phyloP scores from a whole-genome alignment of 30 jellyfish, hydroid and myxozoan genomes.

The Aurelia aurita region DNA sequence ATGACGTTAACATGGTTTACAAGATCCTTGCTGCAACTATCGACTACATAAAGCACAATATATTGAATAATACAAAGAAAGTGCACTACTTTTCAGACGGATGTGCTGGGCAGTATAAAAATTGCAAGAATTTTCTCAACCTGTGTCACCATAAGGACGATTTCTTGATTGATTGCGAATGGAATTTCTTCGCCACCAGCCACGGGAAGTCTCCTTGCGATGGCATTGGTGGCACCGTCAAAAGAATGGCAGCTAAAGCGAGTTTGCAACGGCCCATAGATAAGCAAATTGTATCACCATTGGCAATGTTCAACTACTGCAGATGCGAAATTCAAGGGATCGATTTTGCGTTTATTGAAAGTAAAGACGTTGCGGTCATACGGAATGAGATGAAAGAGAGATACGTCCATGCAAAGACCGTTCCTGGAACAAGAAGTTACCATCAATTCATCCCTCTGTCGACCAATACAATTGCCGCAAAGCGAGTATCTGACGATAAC shows the following conservation, averaged over 20 bases:
- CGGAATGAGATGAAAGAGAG: conserved; percentile 11
- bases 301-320: conserved; percentile 34
- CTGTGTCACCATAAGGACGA: conserved; percentile 66
- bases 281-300: conserved; percentile 17
- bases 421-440: conserved; percentile 68
- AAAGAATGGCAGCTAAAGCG: conserved; percentile 54
- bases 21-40: background rate
- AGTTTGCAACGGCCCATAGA: conserved; percentile 43
- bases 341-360: conserved; percentile 1
- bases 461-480: conserved; percentile 2
- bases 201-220: conserved; percentile 80
- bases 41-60: background rate
- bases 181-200: conserved; percentile 79
- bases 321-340: conserved; percentile 21
- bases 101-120: too few relatives aligned
- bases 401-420: conserved; percentile 19
- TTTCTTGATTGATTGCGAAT: conserved; percentile 52
- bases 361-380: conserved; percentile 12
- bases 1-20: background rate
- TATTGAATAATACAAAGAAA: background rate
- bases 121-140: conserved; percentile 55
- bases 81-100: conserved; percentile 50
- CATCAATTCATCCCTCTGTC: conserved; percentile 64
- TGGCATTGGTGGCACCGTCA: conserved; percentile 80
- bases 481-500: conserved; percentile 37